These are phyloP conservation scores for Cathartes aura DNA, from an alignment of 2,113 vertebrate genomes.

Conservation along the genomic window DNA sequence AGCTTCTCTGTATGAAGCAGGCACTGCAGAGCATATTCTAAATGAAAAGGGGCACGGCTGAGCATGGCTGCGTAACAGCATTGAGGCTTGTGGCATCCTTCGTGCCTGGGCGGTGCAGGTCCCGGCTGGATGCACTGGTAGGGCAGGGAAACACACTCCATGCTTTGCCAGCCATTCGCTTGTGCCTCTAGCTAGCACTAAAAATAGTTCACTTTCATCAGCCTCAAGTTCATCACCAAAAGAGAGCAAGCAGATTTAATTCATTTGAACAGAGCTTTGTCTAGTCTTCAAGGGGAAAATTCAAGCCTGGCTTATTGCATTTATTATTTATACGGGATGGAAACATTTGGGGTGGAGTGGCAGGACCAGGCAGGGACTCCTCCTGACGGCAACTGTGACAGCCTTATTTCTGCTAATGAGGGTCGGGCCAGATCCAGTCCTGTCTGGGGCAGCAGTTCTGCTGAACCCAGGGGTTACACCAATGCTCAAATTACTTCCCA, in stretches of 20 bases:
- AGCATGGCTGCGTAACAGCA: neutral
- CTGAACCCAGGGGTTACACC: neutral
- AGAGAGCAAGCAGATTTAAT: neutral
- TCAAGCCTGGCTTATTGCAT: neutral
- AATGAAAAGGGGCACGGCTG: no score
- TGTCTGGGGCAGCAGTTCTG: neutral
- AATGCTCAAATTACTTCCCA: neutral
- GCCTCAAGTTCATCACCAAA: neutral
- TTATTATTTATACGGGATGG: neutral
- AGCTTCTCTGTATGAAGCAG: neutral
- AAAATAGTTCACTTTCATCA: conserved; percentile 11
- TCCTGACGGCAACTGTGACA: neutral
- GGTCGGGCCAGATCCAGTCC: neutral
- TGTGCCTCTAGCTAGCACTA: neutral
- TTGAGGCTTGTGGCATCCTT: neutral
- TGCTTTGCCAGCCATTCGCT: neutral
- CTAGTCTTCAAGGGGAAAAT: neutral
- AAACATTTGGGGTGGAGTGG: neutral
- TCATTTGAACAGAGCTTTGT: rapidly evolving
- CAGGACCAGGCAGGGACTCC: neutral
- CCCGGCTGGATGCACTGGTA: neutral
- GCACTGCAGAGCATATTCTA: neutral
- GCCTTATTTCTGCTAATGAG: neutral
- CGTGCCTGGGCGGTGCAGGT: neutral
- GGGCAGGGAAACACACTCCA: neutral